Percentiles rank a stretch among this genome's conserved stretches.
phyloP scores from a whole-genome alignment of 2,113 vertebrate genomes.

The Calypte anna region DNA sequence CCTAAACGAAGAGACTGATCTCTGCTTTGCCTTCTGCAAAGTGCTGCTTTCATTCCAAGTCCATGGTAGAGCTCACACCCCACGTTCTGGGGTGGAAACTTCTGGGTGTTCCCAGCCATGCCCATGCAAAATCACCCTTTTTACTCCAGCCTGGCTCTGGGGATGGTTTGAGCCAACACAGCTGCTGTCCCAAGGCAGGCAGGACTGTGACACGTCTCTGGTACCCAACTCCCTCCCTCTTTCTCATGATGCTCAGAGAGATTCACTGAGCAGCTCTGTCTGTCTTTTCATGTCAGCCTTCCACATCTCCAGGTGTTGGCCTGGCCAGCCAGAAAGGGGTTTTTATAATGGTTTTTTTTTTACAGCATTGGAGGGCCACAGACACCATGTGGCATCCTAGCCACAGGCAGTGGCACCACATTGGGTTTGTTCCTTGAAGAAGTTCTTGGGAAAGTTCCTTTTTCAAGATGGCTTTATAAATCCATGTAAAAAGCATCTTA shows the following conservation, averaged over 20 bases:
- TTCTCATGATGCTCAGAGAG: not conserved
- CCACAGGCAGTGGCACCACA: not conserved
- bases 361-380: not conserved
- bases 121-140: not conserved
- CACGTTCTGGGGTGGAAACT: not conserved
- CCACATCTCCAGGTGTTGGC: not conserved
- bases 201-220: not conserved
- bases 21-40: not conserved
- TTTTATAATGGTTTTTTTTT: not conserved
- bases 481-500: rapidly evolving
- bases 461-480: too few species aligned
- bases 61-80: rapidly evolving
- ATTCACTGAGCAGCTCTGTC: not conserved
- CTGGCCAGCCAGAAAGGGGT: not conserved
- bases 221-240: not conserved
- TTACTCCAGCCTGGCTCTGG: not conserved
- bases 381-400: not conserved
- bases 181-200: not conserved
- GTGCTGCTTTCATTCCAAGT: not conserved
- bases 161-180: not conserved
- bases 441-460: too few species aligned
- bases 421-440: not conserved
- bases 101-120: not conserved
- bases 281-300: not conserved
- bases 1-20: not conserved